Percentiles rank a stretch among this genome's conserved stretches.
phyloP scores from a whole-genome alignment of 1,140 invertebrate genomes.

The Scylla paramamosain region DNA sequence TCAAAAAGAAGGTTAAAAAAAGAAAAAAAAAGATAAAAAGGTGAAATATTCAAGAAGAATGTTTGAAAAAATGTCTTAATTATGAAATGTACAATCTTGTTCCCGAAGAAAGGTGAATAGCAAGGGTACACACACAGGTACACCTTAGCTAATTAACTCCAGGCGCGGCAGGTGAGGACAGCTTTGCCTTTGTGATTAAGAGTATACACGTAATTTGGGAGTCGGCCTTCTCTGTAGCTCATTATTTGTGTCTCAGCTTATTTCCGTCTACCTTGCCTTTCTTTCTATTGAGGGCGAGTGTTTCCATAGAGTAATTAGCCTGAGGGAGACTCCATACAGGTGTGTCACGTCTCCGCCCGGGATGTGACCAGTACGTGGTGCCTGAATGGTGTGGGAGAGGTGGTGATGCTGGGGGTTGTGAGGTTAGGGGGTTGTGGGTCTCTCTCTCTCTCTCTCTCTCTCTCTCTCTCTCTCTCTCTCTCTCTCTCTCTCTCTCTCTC shows the following conservation, averaged over 20 bases:
- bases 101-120: neutral
- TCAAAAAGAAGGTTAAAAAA: too few relatives aligned
- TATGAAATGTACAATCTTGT: neutral
- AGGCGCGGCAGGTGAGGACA: neutral
- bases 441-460: too few relatives aligned
- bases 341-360: neutral
- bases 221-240: neutral
- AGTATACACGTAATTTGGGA: neutral
- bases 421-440: too few relatives aligned
- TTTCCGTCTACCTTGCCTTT: neutral
- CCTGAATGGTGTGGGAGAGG: neutral
- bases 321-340: neutral
- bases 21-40: neutral
- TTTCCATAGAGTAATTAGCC: neutral
- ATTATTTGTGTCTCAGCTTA: neutral
- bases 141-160: neutral
- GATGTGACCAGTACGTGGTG: neutral
- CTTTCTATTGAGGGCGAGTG: too few relatives aligned
- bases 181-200: neutral
- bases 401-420: too few relatives aligned
- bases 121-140: neutral
- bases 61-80: neutral
- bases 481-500: too few relatives aligned
- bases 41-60: too few relatives aligned
- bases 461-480: too few relatives aligned